Conservation (phyloP, 1,140 invertebrate species). For the Anastrepha obliqua region DNA sequence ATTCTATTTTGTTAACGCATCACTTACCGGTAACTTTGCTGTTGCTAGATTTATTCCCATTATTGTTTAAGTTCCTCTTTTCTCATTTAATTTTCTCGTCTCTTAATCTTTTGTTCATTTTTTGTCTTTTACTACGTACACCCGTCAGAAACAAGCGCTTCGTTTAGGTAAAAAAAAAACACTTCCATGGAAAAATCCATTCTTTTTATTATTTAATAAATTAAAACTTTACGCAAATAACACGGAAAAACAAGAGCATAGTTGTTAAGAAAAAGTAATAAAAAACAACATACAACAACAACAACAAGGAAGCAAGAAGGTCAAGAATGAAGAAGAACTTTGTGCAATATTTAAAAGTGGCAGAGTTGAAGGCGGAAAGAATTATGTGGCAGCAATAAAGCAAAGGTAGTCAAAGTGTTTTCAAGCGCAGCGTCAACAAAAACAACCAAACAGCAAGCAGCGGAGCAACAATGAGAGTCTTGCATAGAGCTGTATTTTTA, state of each 20-base stretch:
- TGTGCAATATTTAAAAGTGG: not conserved
- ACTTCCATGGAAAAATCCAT: constrained; percentile 7
- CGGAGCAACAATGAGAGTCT: not conserved
- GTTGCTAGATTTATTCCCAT: no score
- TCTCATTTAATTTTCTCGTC: no score
- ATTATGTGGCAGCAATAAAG: not conserved
- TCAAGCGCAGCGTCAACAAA: not conserved
- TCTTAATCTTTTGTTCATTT: not conserved
- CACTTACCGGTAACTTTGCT: no score
- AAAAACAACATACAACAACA: constrained; percentile 23
- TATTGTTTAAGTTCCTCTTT: no score
- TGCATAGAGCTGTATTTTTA: not conserved
- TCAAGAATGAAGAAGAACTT: constrained; percentile 24
- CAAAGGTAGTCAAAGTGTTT: not conserved
- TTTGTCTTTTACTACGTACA: not conserved
- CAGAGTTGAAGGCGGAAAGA: not conserved
- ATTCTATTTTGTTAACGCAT: no score
- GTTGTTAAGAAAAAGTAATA: not conserved
- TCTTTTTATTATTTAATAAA: constrained; percentile 50
- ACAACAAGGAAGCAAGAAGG: not conserved
- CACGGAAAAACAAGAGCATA: not conserved
- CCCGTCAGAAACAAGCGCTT: not conserved
- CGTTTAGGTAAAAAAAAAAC: no score
- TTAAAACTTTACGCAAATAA: constrained; percentile 51
- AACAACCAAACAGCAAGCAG: not conserved